Conservation (phyloP, 2,888 invertebrate genomes). For the Acanthosepion pharaonis region DNA sequence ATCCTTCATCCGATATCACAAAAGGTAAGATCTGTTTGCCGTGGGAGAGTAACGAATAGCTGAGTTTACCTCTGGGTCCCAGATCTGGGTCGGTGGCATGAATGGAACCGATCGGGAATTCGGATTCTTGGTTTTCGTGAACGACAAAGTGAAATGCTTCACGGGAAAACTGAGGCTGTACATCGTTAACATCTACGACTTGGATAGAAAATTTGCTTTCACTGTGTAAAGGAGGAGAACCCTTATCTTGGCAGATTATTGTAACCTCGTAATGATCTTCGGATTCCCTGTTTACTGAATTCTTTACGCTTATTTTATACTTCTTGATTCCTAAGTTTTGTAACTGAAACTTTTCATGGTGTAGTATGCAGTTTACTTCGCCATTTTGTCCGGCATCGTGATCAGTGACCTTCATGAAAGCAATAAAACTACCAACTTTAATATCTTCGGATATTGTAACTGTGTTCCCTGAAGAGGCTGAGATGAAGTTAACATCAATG, state of each 20-base stretch:
- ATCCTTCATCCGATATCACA: not conserved
- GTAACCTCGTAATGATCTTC: not conserved
- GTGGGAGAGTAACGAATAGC: not conserved
- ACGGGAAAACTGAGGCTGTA: not conserved
- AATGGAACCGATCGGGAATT: not conserved
- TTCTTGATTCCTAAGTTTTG: not conserved
- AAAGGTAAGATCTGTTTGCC: not conserved
- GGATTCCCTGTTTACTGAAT: not conserved
- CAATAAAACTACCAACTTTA: not conserved
- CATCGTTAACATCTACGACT: not conserved
- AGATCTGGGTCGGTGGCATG: not conserved
- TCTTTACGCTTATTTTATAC: not conserved
- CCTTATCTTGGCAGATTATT: not conserved
- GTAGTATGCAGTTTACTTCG: not conserved
- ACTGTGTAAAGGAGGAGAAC: not conserved
- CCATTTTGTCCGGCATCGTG: not conserved
- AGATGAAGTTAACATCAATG: not conserved
- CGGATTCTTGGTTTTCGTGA: not conserved
- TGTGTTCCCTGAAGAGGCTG: not conserved
- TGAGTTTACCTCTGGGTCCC: not conserved
- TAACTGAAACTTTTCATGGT: not conserved
- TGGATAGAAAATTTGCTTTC: conserved; percentile 1
- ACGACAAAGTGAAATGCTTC: not conserved
- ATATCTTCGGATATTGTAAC: not conserved
- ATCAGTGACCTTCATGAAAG: not conserved